Evolutionary conservation across 2,888 invertebrate species (phyloP), one percentile per base, ranked within the genome.

Genomic region (Seira ritae): DNA sequence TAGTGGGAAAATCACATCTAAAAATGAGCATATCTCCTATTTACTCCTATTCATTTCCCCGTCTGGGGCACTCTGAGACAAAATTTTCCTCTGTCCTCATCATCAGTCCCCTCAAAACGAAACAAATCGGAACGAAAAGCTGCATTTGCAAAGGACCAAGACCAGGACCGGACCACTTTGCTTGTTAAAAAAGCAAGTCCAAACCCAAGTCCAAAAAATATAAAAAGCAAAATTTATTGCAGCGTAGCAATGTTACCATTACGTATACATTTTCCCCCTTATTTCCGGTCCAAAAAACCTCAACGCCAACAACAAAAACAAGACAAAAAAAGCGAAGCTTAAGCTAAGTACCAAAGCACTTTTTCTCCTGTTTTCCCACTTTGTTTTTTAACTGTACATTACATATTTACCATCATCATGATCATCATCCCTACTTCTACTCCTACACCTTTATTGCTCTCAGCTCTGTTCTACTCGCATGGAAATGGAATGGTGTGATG

Each of bases 211-310:
- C 60, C 60, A 62, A 62, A 62, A 62, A 62, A 20, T 20, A 62
- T 20, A 19, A n/a, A n/a, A n/a, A n/a, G n/a, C n/a, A n/a, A 62
- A 62, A 62, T 62, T 62, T 62, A 62, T 62, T 62, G 62, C 62
- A 62, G 62, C 62, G 62, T 62, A 62, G 62, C 62, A n/a, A n/a
- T n/a, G n/a, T n/a, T n/a, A n/a, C n/a, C n/a, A 62, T 62, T 62
- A 62, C 42, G 68, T 69, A 76, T 19, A 24, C 37, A 69, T 69
- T 76, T 69, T 76, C 69, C 67, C 76, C 76, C 76, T 68, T 60
- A 76, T 76, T 76, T 76, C 76, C 76, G 76, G 76, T 76, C 76
- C 67, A 37, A 76, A 76, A 76, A 76, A 69, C 67, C 76, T 69
- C 69, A 60, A 69, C 20, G 55, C 76, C 62, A 62, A 62, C 62